These are phyloP conservation scores for Dyspetes luteomarginatus DNA, from an alignment of 2,888 invertebrate species.

Conservation along the genomic window DNA sequence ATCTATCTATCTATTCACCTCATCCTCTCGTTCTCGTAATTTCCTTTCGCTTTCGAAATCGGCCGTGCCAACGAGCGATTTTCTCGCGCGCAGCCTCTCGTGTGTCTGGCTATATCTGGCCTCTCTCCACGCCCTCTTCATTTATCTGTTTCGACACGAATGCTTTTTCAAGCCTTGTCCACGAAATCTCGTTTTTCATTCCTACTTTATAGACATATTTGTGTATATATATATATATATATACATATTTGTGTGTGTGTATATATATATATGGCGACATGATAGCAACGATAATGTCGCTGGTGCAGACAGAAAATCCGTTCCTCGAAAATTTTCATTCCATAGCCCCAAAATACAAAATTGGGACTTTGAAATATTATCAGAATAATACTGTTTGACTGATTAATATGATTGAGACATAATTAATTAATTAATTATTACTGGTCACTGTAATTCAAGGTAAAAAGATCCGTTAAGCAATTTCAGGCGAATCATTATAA, in stretches of 20 bases:
- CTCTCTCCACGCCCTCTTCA: constrained; percentile 17
- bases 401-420: too few relatives aligned
- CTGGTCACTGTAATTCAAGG: too few relatives aligned
- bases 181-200: constrained; percentile 13
- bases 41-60: constrained; percentile 68
- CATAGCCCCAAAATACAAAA: constrained; percentile 11
- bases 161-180: not conserved
- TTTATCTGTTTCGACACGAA: constrained; percentile 41
- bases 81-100: constrained; percentile 10
- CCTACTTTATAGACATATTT: constrained; percentile 17
- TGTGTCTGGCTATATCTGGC: constrained; percentile 3
- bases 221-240: too few relatives aligned
- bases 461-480: too few relatives aligned
- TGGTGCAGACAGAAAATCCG: constrained; percentile 2
- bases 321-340: constrained; percentile 22
- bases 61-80: constrained; percentile 30
- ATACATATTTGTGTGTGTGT: too few relatives aligned
- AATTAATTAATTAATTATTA: too few relatives aligned
- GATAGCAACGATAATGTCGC: not conserved
- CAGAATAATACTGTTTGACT: too few relatives aligned
- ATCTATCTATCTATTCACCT: not conserved
- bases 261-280: too few relatives aligned
- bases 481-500: too few relatives aligned
- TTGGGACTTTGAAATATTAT: not conserved
- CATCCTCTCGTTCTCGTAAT: constrained; percentile 49